These are phyloP conservation scores for Channallabes apus DNA, from an alignment of 2,797 vertebrate genomes.

Conservation along the genomic window DNA sequence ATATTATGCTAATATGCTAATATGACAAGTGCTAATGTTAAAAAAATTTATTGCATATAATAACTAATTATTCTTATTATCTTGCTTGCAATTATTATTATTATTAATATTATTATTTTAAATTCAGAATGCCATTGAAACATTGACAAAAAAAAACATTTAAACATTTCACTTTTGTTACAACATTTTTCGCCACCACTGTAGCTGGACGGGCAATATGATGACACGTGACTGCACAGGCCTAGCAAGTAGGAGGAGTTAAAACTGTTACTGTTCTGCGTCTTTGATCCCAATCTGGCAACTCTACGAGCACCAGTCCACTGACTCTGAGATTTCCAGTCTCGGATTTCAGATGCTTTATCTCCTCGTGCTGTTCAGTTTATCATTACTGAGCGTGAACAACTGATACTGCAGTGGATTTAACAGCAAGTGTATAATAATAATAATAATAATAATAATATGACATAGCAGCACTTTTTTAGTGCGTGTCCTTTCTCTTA, in stretches of 20 bases:
- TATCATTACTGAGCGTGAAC: neutral
- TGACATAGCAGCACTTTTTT: constrained; percentile 35
- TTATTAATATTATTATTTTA: no score
- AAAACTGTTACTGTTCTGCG: neutral
- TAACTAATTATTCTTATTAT: no score
- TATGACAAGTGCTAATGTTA: no score
- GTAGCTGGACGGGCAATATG: no score
- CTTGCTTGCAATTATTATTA: no score
- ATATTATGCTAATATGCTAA: no score
- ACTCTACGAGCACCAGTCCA: constrained; percentile 51
- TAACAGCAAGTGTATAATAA: constrained; percentile 19
- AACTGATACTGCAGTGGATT: neutral
- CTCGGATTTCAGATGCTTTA: constrained; percentile 71
- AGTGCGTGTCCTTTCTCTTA: constrained; percentile 37
- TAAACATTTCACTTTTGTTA: no score
- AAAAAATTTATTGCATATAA: no score
- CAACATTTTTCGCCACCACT: no score
- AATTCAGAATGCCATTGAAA: no score
- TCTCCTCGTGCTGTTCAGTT: constrained; percentile 52
- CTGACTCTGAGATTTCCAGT: constrained; percentile 73
- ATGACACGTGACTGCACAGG: no score
- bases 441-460: constrained; percentile 19
- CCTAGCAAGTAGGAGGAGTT: neutral
- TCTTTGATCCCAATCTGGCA: constrained; percentile 10
- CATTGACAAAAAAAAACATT: no score